Evolutionary conservation across 2,113 vertebrate genomes (phyloP), one percentile per base, ranked within the genome.

Genomic region (Helogale parvula): DNA sequence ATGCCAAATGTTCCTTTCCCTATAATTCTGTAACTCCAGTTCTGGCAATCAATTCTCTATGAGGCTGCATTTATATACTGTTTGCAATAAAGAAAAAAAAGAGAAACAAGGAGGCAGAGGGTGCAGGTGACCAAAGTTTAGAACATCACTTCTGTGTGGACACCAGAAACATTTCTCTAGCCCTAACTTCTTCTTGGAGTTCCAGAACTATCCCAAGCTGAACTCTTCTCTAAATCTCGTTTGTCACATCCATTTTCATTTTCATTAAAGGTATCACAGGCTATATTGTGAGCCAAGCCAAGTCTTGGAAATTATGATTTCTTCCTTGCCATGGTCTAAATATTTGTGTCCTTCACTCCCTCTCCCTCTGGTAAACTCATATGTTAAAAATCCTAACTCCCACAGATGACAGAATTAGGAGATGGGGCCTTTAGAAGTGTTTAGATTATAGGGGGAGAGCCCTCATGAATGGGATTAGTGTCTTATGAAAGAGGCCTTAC

Each of bases 151-250:
- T 38, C 1, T 0, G 7, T 21, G 11, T 68, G 12, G 45, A 13
- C 2, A 35, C 19, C 12, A 12, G 17, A 9, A 10, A 16, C 7
- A 9, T 15, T 17, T 0, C 1, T 35, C 45, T 5, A 31, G 11
- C 27, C 41, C 25, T 7, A 13, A 23, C 45, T 86, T 82, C 45
- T 83, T 5, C 17, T 29, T 0, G 41, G 31, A 25, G 9, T 10
- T 54, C 25, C 86, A 88, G 52, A 80, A 47, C 13, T 4, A 7
- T 35, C 17, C 4, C 1, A 33, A 19, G 7, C 41, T 54, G 27
- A 31, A 72, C 8, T 74, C 13, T 72, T 41, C 7, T 50, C 33
- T 13, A 85, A 47, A 31, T 25, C 15, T 71, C 21, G 13, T 76
- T 85, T 52, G 27, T 16, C 50, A 71, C 12, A 54, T 1, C 7